Evolutionary conservation across 2,113 vertebrate genomes (phyloP).

Genomic region (Mola mola): DNA sequence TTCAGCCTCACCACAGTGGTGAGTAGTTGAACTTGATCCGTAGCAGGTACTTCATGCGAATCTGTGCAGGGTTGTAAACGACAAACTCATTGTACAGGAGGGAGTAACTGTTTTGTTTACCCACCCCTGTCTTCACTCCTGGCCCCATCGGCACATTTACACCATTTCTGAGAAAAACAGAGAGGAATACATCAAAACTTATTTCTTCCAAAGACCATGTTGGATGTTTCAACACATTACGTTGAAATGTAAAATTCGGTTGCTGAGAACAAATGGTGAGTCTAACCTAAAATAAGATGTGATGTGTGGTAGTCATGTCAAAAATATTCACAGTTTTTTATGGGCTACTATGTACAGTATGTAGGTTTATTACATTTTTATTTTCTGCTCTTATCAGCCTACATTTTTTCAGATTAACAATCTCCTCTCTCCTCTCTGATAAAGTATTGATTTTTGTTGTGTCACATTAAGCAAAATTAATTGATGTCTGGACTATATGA

Average conservation of each 20-base stretch:
- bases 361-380: too few relatives aligned
- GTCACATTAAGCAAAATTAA: slow-evolving; percentile 6
- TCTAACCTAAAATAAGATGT: neutral
- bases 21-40: slow-evolving; percentile 86
- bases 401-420: too few relatives aligned
- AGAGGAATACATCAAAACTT: neutral
- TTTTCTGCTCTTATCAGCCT: too few relatives aligned
- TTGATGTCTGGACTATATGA: slow-evolving; percentile 19
- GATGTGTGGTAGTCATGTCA: neutral
- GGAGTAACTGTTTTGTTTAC: slow-evolving; percentile 77
- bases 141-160: slow-evolving; percentile 86
- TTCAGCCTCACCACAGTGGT: slow-evolving; percentile 83
- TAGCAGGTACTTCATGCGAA: slow-evolving; percentile 88
- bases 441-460: neutral
- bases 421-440: neutral
- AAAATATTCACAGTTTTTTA: too few relatives aligned
- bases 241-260: too few relatives aligned
- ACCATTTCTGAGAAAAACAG: slow-evolving; percentile 77
- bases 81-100: slow-evolving; percentile 93
- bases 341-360: too few relatives aligned
- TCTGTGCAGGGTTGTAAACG: slow-evolving; percentile 86
- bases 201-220: neutral
- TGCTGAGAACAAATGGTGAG: too few relatives aligned
- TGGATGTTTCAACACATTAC: neutral
- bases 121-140: slow-evolving; percentile 69